Base-by-base conservation (phyloP, 2,797 vertebrate genomes). In the Halcyon chelicuti region DNA sequence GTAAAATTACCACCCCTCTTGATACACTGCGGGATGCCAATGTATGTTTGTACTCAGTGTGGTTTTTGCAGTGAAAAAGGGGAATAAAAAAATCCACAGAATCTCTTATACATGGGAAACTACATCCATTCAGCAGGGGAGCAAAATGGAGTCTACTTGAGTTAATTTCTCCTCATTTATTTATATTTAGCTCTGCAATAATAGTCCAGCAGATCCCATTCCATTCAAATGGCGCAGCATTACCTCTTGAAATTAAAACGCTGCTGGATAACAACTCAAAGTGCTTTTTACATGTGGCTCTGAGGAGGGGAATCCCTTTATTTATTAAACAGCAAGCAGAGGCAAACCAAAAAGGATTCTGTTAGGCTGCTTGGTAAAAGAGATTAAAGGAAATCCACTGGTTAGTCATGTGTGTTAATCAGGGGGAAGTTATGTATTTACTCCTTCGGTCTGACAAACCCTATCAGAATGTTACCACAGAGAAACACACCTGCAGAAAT, bases 1-100 rank as follows among this genome's bases (percentile, higher is more conserved):
- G 55, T 86, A 86, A 87, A 63, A 94, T 95, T 97, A 96, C 94
- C 80, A 92, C 2, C 57, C 65, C 90, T 96, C 94, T 83, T 40
- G 75, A 82, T 88, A 79, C 87, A 54, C 94, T 68, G 93, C 0
- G 9, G 95, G 95, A 93, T 90, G 88, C 67, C 10, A 1, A 86
- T 90, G 90, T 57, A 57, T 72, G 83, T 90, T 94, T 96, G 80
- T 39, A 66, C 86, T 92, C 81, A 14, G 52, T 74, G 88, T 52
- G 90, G 9, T 54, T 96, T 96, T 95, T 93, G 85, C 75, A 92
- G 80, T 15, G 68, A 12, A 77, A 88, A 82, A 71, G 85, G 10
- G 40, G 54, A 82, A 66, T 9, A 39, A 83, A 87, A 70, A 55
- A 44, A 29, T 72, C 51, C 75, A 77, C 0, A 25, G 76, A 93